These are phyloP conservation scores for Heterohyrax brucei DNA, from an alignment of 2,797 vertebrate species.

Conservation along the genomic window DNA sequence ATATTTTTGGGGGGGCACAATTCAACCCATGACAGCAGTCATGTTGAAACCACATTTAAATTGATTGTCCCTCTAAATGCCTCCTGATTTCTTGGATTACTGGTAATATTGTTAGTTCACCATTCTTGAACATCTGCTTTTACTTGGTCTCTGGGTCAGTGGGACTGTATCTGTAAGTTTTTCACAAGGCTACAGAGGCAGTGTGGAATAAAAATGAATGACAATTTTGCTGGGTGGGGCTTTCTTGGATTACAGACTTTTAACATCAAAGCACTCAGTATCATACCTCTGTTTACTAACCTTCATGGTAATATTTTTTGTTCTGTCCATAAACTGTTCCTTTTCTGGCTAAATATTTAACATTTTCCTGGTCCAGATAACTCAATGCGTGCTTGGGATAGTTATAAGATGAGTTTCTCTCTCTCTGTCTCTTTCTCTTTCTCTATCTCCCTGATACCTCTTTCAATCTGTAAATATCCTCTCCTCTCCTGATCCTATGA, in stretches of 20 bases:
- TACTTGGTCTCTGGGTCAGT: not conserved
- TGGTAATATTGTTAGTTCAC: not conserved
- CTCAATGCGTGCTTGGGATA: not conserved
- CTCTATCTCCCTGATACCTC: not conserved
- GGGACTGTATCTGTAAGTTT: not conserved
- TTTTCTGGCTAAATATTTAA: not conserved
- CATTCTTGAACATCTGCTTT: not conserved
- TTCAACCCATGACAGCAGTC: no score
- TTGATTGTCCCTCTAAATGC: not conserved
- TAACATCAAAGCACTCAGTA: not conserved
- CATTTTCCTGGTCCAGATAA: not conserved
- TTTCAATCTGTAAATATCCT: not conserved
- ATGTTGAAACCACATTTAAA: not conserved
- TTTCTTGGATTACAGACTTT: not conserved
- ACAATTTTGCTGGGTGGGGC: not conserved
- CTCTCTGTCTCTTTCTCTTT: not conserved
- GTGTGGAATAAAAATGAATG: not conserved
- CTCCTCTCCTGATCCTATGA: not conserved
- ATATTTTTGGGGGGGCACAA: no score
- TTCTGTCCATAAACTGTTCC: not conserved
- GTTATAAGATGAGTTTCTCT: not conserved
- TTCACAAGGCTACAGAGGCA: not conserved
- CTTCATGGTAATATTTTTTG: not conserved
- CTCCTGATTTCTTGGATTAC: not conserved
- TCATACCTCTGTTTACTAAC: not conserved